A percentile compares a stretch with the other conserved stretches of the same genome.
Evolutionary conservation across 2,797 vertebrate species (phyloP).

Genomic region (Typhlichthys eigenmanni): DNA sequence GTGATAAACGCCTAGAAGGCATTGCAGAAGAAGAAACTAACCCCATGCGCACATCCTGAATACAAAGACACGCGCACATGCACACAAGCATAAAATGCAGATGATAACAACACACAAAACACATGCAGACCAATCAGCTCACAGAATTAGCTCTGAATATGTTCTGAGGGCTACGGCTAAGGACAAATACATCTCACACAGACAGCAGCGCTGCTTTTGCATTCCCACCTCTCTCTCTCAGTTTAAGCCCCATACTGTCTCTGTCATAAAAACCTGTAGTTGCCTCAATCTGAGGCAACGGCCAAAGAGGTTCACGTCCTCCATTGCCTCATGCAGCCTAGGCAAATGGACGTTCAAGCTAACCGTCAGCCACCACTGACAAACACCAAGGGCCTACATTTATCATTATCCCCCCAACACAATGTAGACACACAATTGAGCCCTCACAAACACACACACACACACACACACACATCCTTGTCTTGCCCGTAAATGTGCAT

Average conservation of each 20-base stretch:
- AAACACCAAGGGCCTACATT: constrained; percentile 14
- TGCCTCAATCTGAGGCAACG: background rate
- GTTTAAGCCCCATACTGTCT: constrained; percentile 1
- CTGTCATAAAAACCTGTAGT: background rate
- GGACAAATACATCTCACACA: background rate
- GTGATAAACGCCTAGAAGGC: background rate
- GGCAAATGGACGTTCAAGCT: constrained; percentile 18
- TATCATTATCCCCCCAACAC: constrained; percentile 30
- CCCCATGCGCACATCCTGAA: constrained; percentile 3
- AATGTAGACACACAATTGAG: background rate
- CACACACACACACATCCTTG: constrained; percentile 7
- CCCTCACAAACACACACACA: background rate
- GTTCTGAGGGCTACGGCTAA: constrained; percentile 11
- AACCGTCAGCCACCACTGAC: constrained; percentile 26
- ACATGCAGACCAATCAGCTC: constrained; percentile 14
- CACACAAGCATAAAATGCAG: background rate
- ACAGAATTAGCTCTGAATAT: constrained; percentile 27
- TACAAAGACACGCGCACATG: background rate
- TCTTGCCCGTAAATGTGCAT: background rate
- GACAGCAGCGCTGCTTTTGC: constrained; percentile 27
- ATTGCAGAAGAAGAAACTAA: background rate
- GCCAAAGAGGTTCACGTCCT: background rate
- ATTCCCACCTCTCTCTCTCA: constrained; percentile 1
- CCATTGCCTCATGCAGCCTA: background rate
- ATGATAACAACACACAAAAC: constrained; percentile 8